A percentile compares a stretch with the other conserved stretches of the same genome.
These are phyloP conservation scores for Rhipidura dahli DNA, from an alignment of 2,113 vertebrate species.

Conservation along the genomic window DNA sequence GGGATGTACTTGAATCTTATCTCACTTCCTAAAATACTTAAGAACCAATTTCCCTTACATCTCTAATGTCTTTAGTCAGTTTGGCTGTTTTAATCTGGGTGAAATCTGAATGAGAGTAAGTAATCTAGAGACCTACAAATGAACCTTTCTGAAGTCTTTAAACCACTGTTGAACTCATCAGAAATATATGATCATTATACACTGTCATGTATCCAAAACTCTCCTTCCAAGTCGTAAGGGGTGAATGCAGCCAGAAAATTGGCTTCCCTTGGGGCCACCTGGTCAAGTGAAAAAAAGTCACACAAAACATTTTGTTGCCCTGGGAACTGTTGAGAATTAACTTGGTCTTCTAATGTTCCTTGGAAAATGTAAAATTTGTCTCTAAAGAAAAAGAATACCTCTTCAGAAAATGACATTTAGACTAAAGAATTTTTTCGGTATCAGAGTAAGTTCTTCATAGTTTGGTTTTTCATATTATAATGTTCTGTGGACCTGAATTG, in stretches of 20 bases:
- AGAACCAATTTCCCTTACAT: neutral
- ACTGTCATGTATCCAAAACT: neutral
- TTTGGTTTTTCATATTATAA: neutral
- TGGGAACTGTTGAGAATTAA: neutral
- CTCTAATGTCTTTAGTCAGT: neutral
- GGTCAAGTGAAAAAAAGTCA: neutral
- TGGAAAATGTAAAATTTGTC: neutral
- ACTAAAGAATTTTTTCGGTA: neutral
- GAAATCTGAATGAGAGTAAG: slow-evolving; percentile 1
- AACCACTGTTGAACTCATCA: neutral
- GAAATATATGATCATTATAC: neutral
- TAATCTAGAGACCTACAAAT: neutral
- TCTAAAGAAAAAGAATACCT: neutral
- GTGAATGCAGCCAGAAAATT: neutral
- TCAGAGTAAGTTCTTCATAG: neutral
- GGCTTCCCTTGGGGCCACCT: neutral
- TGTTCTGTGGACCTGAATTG: neutral
- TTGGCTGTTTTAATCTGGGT: neutral
- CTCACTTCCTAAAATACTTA: neutral
- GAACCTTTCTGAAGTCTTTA: neutral
- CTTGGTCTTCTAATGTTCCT: neutral
- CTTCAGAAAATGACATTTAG: neutral
- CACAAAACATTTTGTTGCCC: neutral
- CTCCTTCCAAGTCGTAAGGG: neutral
- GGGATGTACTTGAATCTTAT: neutral